Base-by-base conservation (phyloP, 2,797 vertebrate species). In the Hyperoplus immaculatus region DNA sequence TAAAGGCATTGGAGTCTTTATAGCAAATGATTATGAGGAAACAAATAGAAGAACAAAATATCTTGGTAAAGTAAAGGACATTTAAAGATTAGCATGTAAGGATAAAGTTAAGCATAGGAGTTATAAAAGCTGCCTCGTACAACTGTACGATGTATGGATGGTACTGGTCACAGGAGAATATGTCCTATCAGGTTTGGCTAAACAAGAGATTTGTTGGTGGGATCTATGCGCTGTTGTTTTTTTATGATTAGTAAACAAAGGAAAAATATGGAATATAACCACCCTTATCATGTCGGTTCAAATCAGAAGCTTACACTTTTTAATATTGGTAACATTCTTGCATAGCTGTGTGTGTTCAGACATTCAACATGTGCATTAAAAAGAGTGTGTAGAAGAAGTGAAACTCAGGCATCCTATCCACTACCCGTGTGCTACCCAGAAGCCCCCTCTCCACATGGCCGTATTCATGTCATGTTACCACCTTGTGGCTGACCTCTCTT, bases 401-500 rank as follows among this genome's bases (percentile, higher is more conserved):
- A 59, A 64, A 50, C 18, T 41, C 8, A 10, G 11, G 5, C 2
- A 45, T 46, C 29, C n/a, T 36, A 46, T 43, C 41, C 9, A 3
- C 12, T 29, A 6, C 8, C 39, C 29, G 54, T 21, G 21, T 21
- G 21, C 21, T 21, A 21, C 21, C 21, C 21, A 64, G 3, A 41
- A 51, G 21, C 14, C 2, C 5, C 42, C 21, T 62, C 63, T 62
- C 72, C 29, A 14, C 49, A 59, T 42, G 42, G 45, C 9, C 15
- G 13, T 2, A 18, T 47, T 69, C 51, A 16, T 60, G 54, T 63
- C 50, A 29, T 29, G 29, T 56, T 4, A 41, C 47, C 62, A 67
- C 15, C 53, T 60, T 53, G 21, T 49, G 14, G 1, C 38, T 58
- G 78, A 92, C 80, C 82, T 78, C 71, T 70, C 68, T 46, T 49